Conservation (phyloP, 1,140 invertebrate genomes). For the Coelopa frigida region DNA sequence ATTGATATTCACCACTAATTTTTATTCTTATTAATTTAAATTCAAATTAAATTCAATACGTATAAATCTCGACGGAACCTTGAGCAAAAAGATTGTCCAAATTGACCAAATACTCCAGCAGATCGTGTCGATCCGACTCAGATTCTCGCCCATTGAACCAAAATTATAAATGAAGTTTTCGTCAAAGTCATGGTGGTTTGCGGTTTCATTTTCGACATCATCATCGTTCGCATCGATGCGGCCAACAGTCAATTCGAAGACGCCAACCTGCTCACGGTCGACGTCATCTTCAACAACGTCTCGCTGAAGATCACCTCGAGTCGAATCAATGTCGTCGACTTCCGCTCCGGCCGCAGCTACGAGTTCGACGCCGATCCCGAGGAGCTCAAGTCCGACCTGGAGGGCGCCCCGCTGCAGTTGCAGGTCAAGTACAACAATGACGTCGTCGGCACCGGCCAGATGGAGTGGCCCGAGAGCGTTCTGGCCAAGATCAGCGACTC, state of each 20-base stretch:
- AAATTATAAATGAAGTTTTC: too few species aligned
- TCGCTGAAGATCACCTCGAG: constrained; percentile 13
- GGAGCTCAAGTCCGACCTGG: constrained; percentile 4
- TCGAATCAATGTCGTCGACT: constrained; percentile 17
- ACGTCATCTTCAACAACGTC: constrained; percentile 9
- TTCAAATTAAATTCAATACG: too few species aligned
- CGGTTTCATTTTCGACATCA: constrained; percentile 13
- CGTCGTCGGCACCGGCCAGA: constrained; percentile 3
- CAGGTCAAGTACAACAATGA: constrained; percentile 4
- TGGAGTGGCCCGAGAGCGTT: constrained; percentile 9
- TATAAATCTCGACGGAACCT: too few species aligned
- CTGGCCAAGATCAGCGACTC: background rate
- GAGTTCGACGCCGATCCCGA: constrained; percentile 11
- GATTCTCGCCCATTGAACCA: too few species aligned
- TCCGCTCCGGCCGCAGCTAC: constrained; percentile 10
- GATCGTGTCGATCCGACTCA: too few species aligned
- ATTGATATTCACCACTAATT: too few species aligned
- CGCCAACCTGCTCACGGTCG: constrained; percentile 5
- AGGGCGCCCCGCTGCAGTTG: constrained; percentile 5
- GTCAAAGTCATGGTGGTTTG: too few species aligned
- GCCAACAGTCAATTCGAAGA: background rate
- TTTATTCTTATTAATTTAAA: too few species aligned
- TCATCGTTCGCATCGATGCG: constrained; percentile 12
- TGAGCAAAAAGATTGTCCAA: too few species aligned
- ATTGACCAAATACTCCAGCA: too few species aligned